A percentile compares a stretch with the other conserved stretches of the same genome.
Evolutionary conservation across 2,113 vertebrate genomes (phyloP).

Genomic region (Macheiramphus alcinus): DNA sequence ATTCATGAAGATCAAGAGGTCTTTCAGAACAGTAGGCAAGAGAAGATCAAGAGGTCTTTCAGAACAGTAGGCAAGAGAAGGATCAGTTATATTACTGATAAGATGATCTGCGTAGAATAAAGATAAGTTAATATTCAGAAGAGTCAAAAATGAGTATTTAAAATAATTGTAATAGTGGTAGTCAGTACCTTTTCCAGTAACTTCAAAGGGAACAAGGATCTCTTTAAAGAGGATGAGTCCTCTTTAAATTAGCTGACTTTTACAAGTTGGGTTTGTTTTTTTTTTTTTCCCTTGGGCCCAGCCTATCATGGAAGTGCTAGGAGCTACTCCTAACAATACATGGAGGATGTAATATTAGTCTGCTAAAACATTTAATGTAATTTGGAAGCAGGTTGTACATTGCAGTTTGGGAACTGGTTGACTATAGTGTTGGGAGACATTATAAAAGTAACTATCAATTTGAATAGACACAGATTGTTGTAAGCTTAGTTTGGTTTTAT

Average conservation of each 20-base stretch:
- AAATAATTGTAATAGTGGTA: neutral
- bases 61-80: neutral
- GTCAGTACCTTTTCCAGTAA: neutral
- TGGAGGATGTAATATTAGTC: neutral
- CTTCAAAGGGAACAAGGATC: neutral
- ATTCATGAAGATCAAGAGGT: neutral
- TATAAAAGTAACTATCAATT: neutral
- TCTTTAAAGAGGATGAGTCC: neutral
- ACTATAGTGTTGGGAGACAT: neutral
- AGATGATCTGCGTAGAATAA: neutral
- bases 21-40: neutral
- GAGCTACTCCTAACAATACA: neutral
- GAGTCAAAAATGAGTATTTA: neutral
- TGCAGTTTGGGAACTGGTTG: neutral
- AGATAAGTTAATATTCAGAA: neutral
- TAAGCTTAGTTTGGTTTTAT: neutral
- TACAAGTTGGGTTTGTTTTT: neutral
- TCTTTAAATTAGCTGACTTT: neutral
- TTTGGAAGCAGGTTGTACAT: neutral
- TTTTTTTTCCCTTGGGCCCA: neutral
- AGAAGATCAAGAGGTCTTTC: neutral
- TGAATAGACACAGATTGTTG: neutral
- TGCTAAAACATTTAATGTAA: neutral
- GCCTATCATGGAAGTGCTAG: neutral
- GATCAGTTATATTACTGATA: neutral